These are phyloP conservation scores for Chloropsis cyanopogon DNA, from an alignment of 2,113 vertebrate genomes.

Conservation along the genomic window DNA sequence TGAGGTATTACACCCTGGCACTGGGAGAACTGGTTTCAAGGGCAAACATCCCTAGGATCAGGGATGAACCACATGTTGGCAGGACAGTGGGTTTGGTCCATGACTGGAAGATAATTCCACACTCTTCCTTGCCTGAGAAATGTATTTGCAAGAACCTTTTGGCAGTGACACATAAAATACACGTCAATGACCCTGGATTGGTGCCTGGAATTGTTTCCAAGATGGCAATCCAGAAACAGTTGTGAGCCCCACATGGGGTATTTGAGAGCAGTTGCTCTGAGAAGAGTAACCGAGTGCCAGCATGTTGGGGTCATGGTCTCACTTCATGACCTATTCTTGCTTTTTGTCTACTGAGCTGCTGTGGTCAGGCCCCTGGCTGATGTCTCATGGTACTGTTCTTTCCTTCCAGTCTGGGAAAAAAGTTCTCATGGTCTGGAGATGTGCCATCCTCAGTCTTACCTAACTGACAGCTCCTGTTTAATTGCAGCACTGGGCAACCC, in stretches of 20 bases:
- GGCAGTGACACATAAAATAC: conserved; percentile 47
- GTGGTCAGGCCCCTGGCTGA: not conserved
- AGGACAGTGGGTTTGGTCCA: not conserved
- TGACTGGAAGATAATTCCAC: not conserved
- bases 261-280: not conserved
- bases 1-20: not conserved
- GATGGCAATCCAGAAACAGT: not conserved
- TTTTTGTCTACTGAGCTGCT: not conserved
- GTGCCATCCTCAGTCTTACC: not conserved
- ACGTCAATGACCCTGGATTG: not conserved
- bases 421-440: not conserved
- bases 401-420: not conserved
- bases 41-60: not conserved
- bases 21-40: not conserved
- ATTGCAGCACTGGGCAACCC: conserved; percentile 73
- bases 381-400: not conserved
- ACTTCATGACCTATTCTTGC: not conserved
- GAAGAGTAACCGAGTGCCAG: not conserved
- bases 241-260: not conserved
- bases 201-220: not conserved
- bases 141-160: conserved; percentile 18
- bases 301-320: no score
- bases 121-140: not conserved
- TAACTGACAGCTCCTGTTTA: not conserved
- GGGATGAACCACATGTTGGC: not conserved